A percentile compares a stretch with the other conserved stretches of the same genome.
Evolutionary conservation across 2,888 invertebrate genomes (phyloP).

Genomic region (Dyspetes luteomarginatus): DNA sequence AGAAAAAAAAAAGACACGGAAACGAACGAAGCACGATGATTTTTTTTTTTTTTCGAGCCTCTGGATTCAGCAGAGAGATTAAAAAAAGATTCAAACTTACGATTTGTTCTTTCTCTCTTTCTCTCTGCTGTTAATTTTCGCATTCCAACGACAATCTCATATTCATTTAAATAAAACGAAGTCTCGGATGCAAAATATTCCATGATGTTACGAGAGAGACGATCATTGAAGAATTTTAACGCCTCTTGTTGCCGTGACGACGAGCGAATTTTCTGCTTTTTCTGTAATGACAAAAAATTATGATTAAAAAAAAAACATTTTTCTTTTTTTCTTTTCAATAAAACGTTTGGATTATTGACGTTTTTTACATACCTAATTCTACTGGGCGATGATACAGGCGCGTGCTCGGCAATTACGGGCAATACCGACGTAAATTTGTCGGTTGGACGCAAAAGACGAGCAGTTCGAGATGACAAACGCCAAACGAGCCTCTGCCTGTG

Average conservation of each 20-base stretch:
- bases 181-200: slow-evolving; percentile 38
- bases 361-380: slow-evolving; percentile 76
- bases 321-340: no score
- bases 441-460: slow-evolving; percentile 89
- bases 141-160: slow-evolving; percentile 36
- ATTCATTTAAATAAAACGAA: slow-evolving; percentile 30
- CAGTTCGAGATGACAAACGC: slow-evolving; percentile 90
- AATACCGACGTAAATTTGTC: slow-evolving; percentile 89
- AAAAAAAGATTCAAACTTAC: slow-evolving; percentile 57
- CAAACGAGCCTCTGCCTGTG: slow-evolving; percentile 91
- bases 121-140: slow-evolving; percentile 15
- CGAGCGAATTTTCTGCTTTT: slow-evolving; percentile 80
- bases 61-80: slow-evolving; percentile 29
- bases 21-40: no score
- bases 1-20: no score
- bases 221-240: slow-evolving; percentile 71
- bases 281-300: slow-evolving; percentile 67
- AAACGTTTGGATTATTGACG: neutral
- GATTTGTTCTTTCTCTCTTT: slow-evolving; percentile 38
- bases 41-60: slow-evolving; percentile 53
- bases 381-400: slow-evolving; percentile 81
- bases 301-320: neutral
- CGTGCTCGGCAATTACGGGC: slow-evolving; percentile 90
- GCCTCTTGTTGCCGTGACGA: slow-evolving; percentile 80
- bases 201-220: slow-evolving; percentile 24